Evolutionary conservation across 2,888 invertebrate genomes (phyloP).

Genomic region (Chironomus riparius): DNA sequence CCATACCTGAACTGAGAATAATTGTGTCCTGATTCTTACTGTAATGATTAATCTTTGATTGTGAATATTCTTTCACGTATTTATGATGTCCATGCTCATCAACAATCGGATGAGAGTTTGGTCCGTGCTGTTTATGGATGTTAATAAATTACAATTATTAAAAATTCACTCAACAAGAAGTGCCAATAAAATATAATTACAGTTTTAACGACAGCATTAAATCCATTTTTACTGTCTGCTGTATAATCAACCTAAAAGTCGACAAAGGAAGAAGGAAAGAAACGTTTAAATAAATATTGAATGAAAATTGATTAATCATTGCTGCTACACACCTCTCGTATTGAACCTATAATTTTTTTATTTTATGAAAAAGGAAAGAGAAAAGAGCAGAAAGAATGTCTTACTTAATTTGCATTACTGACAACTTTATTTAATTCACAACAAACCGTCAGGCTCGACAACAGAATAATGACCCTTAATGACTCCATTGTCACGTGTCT

Average conservation of each 20-base stretch:
- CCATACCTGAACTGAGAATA: slow-evolving; percentile 38
- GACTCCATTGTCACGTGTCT: slow-evolving; percentile 46
- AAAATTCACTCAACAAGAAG: background rate
- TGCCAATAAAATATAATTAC: background rate
- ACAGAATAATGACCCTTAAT: slow-evolving; percentile 49
- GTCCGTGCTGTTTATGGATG: slow-evolving; percentile 37
- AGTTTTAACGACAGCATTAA: slow-evolving; percentile 48
- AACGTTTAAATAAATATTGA: background rate
- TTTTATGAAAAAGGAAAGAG: background rate
- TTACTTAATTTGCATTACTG: background rate
- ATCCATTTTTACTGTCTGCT: slow-evolving; percentile 47
- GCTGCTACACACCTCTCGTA: slow-evolving; percentile 3
- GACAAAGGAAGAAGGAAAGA: background rate
- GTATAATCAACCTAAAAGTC: slow-evolving; percentile 48
- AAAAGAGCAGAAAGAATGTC: background rate
- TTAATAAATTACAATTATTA: background rate
- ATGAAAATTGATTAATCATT: background rate
- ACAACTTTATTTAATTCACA: background rate
- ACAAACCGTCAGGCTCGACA: slow-evolving; percentile 53
- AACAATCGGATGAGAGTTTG: slow-evolving; percentile 33
- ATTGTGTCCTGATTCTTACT: slow-evolving; percentile 42
- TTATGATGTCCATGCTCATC: slow-evolving; percentile 31
- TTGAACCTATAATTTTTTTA: background rate
- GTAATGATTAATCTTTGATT: slow-evolving; percentile 43
- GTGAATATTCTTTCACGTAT: slow-evolving; percentile 35